Base-by-base conservation (phyloP, 2,797 vertebrate species). In the Manis pentadactyla region DNA sequence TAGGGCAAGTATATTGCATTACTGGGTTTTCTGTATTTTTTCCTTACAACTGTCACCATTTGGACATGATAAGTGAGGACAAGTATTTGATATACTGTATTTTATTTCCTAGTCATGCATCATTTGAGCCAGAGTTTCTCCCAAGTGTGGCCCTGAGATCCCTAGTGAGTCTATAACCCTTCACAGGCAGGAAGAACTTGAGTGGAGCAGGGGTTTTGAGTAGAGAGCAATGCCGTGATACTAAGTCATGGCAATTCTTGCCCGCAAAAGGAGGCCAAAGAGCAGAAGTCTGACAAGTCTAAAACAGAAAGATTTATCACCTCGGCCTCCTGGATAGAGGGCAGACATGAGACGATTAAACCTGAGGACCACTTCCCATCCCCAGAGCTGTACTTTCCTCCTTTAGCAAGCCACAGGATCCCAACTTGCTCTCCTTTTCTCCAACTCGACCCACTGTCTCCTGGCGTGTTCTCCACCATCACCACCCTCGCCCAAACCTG, bases 61-160 rank as follows among this genome's bases (percentile, higher is more conserved):
- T 74, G 46, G 69, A 85, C 87, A 88, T 96, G 64, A 96, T 90
- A 97, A 97, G 81, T 55, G 25, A 83, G 42, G 73, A 95, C 75
- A 84, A 94, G 37, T 71, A 96, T 81, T 95, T 96, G 92, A 93
- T 95, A 93, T 75, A 84, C 77, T 97, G 31, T 81, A 97, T 95
- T 97, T 97, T 97, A 97, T 97, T 97, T 97, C 95, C 87, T 87
- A 81, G 91, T 85, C 49, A 92, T 97, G 95, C 51, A 92, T 97
- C 96, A 98, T 55, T 87, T 92, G 77, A 96, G 90, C 96, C 84
- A 74, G 73, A 75, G 53, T 86, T 90, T 96, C 90, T 96, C 96
- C 71, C 21, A 21, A 97, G 91, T 92, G 94, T 94, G 97, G 96
- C 73, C 88, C 2, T 1, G 31, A 69, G 87, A 95, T 57, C 53